These are phyloP conservation scores for Australoheros facetus DNA, from an alignment of 2,797 vertebrate genomes.

Conservation along the genomic window DNA sequence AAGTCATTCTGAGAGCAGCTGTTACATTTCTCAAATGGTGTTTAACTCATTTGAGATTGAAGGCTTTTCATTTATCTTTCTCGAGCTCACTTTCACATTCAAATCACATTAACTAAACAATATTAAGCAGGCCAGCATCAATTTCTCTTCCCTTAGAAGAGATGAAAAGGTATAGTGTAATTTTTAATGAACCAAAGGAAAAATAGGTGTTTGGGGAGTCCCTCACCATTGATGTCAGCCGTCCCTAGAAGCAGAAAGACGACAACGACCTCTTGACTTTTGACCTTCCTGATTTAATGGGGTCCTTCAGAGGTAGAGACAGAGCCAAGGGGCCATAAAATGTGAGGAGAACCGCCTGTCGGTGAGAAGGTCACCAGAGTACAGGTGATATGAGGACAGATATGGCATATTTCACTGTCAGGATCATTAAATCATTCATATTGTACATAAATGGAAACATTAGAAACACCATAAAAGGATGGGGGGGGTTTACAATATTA, in stretches of 20 bases:
- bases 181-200: conserved; percentile 50
- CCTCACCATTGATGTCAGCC: conserved; percentile 20
- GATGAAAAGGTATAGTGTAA: conserved; percentile 36
- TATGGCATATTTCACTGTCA: conserved; percentile 16
- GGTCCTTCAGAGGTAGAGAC: conserved; percentile 5
- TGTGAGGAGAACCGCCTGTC: conserved; percentile 25
- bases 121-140: conserved; percentile 36
- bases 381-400: conserved; percentile 26
- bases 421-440: conserved; percentile 34
- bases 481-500: not conserved
- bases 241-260: not conserved
- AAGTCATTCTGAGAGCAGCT: conserved; percentile 4
- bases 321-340: conserved; percentile 30
- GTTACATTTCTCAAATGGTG: conserved; percentile 22
- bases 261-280: conserved; percentile 42
- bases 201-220: conserved; percentile 31
- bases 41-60: conserved; percentile 40
- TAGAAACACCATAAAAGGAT: not conserved
- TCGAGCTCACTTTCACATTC: conserved; percentile 9
- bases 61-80: conserved; percentile 44
- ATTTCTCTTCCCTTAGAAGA: conserved; percentile 4
- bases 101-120: conserved; percentile 23
- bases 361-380: conserved; percentile 38
- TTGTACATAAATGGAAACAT: conserved; percentile 1
- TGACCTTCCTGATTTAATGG: conserved; percentile 47